These are phyloP conservation scores for Epicauta chinensis DNA, from an alignment of 1,140 invertebrate genomes.

Conservation along the genomic window DNA sequence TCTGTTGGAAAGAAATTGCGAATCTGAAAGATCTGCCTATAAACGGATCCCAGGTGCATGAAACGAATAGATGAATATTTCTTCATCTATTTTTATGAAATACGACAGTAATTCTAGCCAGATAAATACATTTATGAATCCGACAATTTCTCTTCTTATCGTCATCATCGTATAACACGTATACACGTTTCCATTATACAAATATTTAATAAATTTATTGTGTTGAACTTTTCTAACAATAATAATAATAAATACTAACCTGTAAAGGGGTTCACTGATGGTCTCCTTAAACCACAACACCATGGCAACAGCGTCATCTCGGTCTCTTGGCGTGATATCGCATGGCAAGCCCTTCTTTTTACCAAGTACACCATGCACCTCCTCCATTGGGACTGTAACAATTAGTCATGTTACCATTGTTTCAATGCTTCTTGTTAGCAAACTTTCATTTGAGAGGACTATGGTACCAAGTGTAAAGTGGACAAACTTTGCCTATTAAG, in stretches of 20 bases:
- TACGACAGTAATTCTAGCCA: background rate
- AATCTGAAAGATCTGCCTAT: no score
- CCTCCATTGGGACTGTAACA: conserved; percentile 67
- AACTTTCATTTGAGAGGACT: conserved; percentile 21
- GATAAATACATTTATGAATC: background rate
- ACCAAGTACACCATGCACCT: conserved; percentile 71
- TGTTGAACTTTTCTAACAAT: background rate
- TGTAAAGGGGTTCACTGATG: conserved; percentile 77
- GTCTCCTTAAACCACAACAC: conserved; percentile 83
- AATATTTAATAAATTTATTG: background rate
- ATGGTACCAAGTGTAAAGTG: conserved; percentile 9
- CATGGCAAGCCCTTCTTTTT: conserved; percentile 73
- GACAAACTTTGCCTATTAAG: conserved; percentile 27
- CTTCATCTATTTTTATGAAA: background rate
- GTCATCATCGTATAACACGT: background rate
- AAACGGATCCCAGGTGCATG: no score
- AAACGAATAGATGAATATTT: no score
- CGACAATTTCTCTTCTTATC: no score
- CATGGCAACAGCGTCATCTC: conserved; percentile 76
- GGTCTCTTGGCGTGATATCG: conserved; percentile 68
- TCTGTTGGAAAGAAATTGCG: no score
- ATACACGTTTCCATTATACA: background rate
- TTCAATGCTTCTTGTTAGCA: conserved; percentile 23
- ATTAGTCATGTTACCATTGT: conserved; percentile 28
- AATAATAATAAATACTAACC: conserved; percentile 48